A percentile compares a stretch with the other conserved stretches of the same genome.
Evolutionary conservation across 2,797 vertebrate genomes (phyloP).

Genomic region (Anomalospiza imberbis): DNA sequence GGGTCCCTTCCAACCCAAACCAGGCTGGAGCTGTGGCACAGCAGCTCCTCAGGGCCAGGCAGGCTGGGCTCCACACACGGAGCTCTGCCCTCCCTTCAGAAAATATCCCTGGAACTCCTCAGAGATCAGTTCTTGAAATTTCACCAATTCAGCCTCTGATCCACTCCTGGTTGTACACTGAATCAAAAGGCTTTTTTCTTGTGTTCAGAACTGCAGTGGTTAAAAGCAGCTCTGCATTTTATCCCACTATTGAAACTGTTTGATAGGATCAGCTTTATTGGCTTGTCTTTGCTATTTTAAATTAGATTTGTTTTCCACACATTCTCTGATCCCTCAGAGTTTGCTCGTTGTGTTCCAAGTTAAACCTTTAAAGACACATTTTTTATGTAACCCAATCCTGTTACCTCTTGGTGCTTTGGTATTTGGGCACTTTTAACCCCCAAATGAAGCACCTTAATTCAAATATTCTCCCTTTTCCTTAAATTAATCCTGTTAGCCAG

Average conservation of each 20-base stretch:
- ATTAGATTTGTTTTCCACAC: not conserved
- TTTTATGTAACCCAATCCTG: not conserved
- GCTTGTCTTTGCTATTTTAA: not conserved
- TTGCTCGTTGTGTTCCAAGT: not conserved
- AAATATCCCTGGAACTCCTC: not conserved
- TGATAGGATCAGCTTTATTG: not conserved
- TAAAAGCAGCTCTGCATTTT: not conserved
- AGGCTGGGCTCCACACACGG: rapidly evolving
- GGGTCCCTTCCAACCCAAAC: rapidly evolving
- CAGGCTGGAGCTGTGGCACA: not conserved
- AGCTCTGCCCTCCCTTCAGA: not conserved
- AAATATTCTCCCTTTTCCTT: not conserved
- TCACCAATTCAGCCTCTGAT: not conserved
- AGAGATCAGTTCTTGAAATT: not conserved
- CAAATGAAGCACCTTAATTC: not conserved
- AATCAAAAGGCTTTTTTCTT: not conserved
- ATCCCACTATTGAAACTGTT: not conserved
- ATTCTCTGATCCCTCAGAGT: not conserved
- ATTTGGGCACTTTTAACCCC: not conserved
- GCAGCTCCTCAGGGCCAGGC: not conserved
- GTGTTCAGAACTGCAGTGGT: not conserved
- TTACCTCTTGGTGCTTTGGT: not conserved
- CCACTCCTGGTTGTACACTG: not conserved
- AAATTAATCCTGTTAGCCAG: not conserved
- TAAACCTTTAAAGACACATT: not conserved